Base-by-base conservation (phyloP, 2,797 vertebrate species). In the Eutrigla gurnardus region DNA sequence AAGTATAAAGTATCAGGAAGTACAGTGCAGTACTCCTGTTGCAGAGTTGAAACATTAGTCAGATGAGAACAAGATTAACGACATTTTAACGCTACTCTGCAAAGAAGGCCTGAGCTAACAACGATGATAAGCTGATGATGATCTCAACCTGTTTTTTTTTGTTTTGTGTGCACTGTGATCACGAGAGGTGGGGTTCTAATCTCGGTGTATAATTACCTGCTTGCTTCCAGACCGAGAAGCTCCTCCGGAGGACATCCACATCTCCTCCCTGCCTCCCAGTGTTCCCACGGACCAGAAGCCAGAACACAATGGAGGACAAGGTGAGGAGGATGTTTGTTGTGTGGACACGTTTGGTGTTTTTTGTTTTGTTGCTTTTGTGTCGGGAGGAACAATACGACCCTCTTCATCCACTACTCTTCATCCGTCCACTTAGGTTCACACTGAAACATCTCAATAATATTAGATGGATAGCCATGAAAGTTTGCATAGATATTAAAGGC, bases 231-330 rank as follows among this genome's bases (percentile, higher is more conserved):
- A 4, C 33, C 83, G 79, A 74, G 76, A 60, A 10, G 59, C 77
- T 3, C 50, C 36, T 25, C 45, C 84, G 50, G 92, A 91, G 80
- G 70, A 79, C 75, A 80, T 92, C 83, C 77, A 89, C 86, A 91
- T 91, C 74, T 80, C 88, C 32, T 89, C 86, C 4, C 77, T 92
- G 37, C 90, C 91, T 58, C 88, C 90, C 73, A 90, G 77, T 18
- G 0, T 83, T 77, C 89, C 89, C 75, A 73, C 75, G 39, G 84
- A 87, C 2, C 74, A 43, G 6, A 73, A 87, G 17, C 55, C 60
- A 3, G 62, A 62, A 0, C 81, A 58, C 7, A n/a, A 35, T 0
- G 61, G 3, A 52, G 64, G 3, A 69, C 73, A 4, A 67, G 83
- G 89, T 88, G 39, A 46, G 15, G 11, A 0, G 15, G 11, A 0